Conservation (phyloP, 2,888 invertebrate genomes). For the Erebia palarica region DNA sequence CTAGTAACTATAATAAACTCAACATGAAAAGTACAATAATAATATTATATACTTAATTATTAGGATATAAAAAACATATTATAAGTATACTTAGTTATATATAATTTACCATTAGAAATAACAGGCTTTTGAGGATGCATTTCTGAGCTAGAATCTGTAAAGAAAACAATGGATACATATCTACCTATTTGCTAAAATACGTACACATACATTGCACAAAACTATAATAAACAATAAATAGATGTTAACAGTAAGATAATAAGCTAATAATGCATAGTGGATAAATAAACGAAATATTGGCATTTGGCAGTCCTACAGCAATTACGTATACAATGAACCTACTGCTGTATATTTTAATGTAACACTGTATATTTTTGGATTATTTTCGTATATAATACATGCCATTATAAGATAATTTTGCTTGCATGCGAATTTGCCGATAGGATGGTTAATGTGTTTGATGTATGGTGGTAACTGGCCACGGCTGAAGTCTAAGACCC, state of each 20-base stretch:
- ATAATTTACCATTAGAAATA: conserved; percentile 49
- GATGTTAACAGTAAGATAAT: neutral
- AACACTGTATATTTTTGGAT: no score
- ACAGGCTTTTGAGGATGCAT: conserved; percentile 55
- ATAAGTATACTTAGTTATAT: conserved; percentile 6
- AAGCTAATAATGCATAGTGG: neutral
- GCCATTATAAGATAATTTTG: neutral
- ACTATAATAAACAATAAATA: conserved; percentile 10
- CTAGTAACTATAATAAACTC: no score
- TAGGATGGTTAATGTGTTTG: no score
- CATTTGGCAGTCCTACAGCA: no score
- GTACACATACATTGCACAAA: neutral
- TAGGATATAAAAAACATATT: neutral
- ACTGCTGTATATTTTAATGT: no score
- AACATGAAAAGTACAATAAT: no score
- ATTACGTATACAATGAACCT: no score
- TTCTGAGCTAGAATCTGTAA: conserved; percentile 59
- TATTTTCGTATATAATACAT: neutral
- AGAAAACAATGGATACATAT: conserved; percentile 29
- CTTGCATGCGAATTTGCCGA: no score
- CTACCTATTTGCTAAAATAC: conserved; percentile 12
- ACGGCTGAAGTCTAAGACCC: no score
- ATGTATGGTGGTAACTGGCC: no score
- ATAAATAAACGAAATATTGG: no score
- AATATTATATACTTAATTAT: no score